Conservation (phyloP, 1,140 invertebrate genomes). For the Coenobita brevimanus region DNA sequence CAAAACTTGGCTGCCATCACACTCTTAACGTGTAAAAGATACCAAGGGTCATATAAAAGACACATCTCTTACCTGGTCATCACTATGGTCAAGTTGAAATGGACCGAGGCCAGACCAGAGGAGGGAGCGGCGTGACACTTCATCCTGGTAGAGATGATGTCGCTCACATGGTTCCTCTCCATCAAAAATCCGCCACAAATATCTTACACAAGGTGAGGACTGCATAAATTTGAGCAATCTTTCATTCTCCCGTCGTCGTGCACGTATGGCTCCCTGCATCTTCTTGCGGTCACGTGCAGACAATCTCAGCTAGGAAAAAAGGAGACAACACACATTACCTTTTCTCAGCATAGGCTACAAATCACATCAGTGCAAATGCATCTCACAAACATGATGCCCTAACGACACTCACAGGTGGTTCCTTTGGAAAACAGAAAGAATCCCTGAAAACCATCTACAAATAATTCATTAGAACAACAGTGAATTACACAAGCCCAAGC, state of each 20-base stretch:
- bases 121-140: slow-evolving; percentile 15
- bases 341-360: no score
- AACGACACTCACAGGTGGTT: no score
- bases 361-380: no score
- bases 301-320: neutral
- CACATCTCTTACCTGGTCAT: slow-evolving; percentile 41
- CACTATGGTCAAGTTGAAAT: slow-evolving; percentile 46
- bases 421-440: no score
- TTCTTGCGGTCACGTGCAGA: slow-evolving; percentile 26
- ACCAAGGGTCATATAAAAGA: neutral
- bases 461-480: no score
- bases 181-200: slow-evolving; percentile 44
- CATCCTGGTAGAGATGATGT: slow-evolving; percentile 37
- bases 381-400: no score
- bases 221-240: slow-evolving; percentile 41
- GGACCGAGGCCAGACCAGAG: slow-evolving; percentile 46
- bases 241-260: slow-evolving; percentile 35
- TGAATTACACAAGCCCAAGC: no score
- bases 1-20: no score
- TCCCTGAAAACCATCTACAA: no score
- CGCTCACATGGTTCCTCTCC: slow-evolving; percentile 37
- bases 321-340: no score
- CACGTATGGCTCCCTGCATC: slow-evolving; percentile 28
- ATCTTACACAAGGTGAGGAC: slow-evolving; percentile 23
- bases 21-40: neutral